Conservation (phyloP, 2,888 invertebrate species). For the Caenorhabditis sulstoni region DNA sequence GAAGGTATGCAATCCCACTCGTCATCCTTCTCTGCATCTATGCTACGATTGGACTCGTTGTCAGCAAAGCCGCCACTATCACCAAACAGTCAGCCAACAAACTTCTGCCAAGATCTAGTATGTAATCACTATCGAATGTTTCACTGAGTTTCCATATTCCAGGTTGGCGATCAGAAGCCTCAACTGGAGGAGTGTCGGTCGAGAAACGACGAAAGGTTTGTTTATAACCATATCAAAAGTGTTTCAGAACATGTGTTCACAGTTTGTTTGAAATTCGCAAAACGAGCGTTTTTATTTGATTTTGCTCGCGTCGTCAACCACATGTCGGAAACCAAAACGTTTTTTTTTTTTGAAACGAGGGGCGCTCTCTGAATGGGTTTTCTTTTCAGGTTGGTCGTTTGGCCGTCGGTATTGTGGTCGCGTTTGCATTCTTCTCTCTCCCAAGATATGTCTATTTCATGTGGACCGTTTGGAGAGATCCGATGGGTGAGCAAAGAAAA, state of each 20-base stretch:
- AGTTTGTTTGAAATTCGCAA: slow-evolving; percentile 35
- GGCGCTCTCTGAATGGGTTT: neutral
- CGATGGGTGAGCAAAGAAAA: slow-evolving; percentile 64
- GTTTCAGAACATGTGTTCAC: slow-evolving; percentile 55
- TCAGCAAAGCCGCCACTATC: slow-evolving; percentile 70
- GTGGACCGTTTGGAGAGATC: slow-evolving; percentile 77
- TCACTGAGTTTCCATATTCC: neutral
- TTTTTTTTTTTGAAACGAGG: slow-evolving; percentile 82
- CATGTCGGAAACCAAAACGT: slow-evolving; percentile 16
- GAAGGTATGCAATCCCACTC: slow-evolving; percentile 81
- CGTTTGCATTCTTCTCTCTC: slow-evolving; percentile 91
- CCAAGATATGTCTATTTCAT: slow-evolving; percentile 88
- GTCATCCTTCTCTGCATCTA: slow-evolving; percentile 81
- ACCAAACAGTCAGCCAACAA: slow-evolving; percentile 65
- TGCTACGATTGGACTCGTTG: slow-evolving; percentile 80
- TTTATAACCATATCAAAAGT: slow-evolving; percentile 18
- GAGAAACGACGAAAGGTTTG: slow-evolving; percentile 66
- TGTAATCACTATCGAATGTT: slow-evolving; percentile 16
- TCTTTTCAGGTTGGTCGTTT: slow-evolving; percentile 87
- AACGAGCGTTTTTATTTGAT: slow-evolving; percentile 37
- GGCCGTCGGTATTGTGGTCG: slow-evolving; percentile 90
- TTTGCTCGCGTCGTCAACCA: slow-evolving; percentile 20
- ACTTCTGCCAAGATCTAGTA: slow-evolving; percentile 60
- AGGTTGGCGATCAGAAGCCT: slow-evolving; percentile 67
- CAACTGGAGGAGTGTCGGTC: slow-evolving; percentile 64